Base-by-base conservation (phyloP, 2,888 invertebrate genomes). In the Apamea epomidion region DNA sequence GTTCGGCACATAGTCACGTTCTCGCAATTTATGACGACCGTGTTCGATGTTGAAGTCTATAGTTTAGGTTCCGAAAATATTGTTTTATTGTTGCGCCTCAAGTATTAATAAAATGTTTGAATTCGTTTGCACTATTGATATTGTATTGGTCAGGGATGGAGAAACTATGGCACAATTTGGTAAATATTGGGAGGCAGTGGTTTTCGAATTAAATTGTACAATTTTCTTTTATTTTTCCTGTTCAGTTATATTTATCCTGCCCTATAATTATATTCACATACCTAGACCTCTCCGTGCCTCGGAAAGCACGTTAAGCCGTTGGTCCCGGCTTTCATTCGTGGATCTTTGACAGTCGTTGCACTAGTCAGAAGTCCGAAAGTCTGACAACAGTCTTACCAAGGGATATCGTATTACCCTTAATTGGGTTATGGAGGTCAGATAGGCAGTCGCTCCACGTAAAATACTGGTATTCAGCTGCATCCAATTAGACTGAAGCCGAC, bases 1-100 rank as follows among this genome's bases (percentile, higher is more conserved):
- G 54, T 69, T 80, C 37, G n/a, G 32, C 54, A 76, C 70, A 68
- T n/a, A 78, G 78, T 86, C 85, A 86, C 85, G 85, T 78, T 86
- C 86, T 84, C 37, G 76, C 54, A 86, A 81, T 86, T 84, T 71
- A 78, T 74, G 81, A 68, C 29, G 64, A 51, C 21, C 51, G 84
- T 81, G 70, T 74, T 70, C 64, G 60, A 69, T 73, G 60, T 81
- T 74, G 77, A 78, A 86, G 67, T 78, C 78, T 80, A 68, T 67
- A 64, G 67, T 81, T 81, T 76, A 71, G 70, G 37, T 76, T 51
- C 68, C 65, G 51, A 85, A 86, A 83, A 62, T 79, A 62, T 76
- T 76, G 74, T 70, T 85, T 79, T 85, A 85, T 82, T 71, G 58
- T 48, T 62, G 37, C n/a, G 65, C 54, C 8, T 60, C 32, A n/a